Evolutionary conservation across 1,140 invertebrate genomes (phyloP), one percentile per base, ranked within the genome.

Genomic region (Aricia agestis): DNA sequence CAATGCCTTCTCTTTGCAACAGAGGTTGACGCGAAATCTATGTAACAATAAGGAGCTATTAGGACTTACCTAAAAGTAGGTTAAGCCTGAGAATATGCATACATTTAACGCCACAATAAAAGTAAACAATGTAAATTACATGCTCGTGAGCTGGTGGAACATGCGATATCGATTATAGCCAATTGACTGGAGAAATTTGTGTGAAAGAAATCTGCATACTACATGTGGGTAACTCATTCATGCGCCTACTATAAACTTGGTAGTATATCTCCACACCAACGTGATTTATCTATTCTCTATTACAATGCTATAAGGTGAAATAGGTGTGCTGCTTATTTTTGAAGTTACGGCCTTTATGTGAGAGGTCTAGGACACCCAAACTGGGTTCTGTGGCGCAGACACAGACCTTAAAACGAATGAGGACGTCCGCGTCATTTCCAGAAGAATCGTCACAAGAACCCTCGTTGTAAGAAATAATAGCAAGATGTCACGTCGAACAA

Each of bases 161-260:
- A 63, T 63, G 59, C 59, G 59, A 63, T 63, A 63, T 63, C 59
- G 59, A 63, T 63, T 63, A 63, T 9, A 63, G 59, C 59, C 18
- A 63, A 63, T 63, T 63, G 59, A 25, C 19, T 63, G 18, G 59
- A 63, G 59, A 63, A 63, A 63, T 63, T 63, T 63, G 59, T 63
- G 59, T 18, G 19, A 63, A 63, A 11, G 59, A 63, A 25, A 63
- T 63, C 18, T 63, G 59, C 19, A 19, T 59, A 59, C 57, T n/a
- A 58, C 17, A 63, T 17, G 18, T 25, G 45, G 11, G 9, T 11
- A 52, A 5, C 11, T 52, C 10, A 52, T 4, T 52, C 45, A 52
- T 15, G 13, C 11, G 45, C 45, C 45, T 52, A 52, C 45, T 52
- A 52, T 52, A 52, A 52, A 15, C 1, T 11, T 52, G 1, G 45